Evolutionary conservation across 2,888 invertebrate genomes (phyloP), one percentile per base, ranked within the genome.

Genomic region (Sminthurinus aureus): DNA sequence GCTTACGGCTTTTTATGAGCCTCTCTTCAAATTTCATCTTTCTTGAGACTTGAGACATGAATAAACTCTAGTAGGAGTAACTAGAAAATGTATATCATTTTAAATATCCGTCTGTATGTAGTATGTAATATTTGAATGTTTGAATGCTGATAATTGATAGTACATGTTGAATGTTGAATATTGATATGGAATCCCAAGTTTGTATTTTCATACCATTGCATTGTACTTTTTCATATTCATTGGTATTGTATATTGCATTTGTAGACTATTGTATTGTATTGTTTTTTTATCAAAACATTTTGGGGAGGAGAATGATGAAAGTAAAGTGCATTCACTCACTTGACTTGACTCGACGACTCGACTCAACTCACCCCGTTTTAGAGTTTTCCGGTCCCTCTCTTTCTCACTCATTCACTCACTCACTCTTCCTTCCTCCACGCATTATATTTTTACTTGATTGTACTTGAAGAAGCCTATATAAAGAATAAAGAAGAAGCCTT

Each of bases 341-440:
- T 38, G 38, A 38, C 38, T 38, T 38, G 38, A 38, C 38, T 38
- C 6, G 38, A 38, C 26, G 38, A 38, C 38, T 38, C 6, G 38
- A 38, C 26, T 71, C 24, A 24, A 71, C 71, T 71, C 71, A 71
- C 71, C 71, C 71, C 71, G 24, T 69, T 69, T 69, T 11, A 11
- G 15, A n/a, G 67, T 69, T 69, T 69, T 69, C 67, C 67, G 67
- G 67, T 69, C 22, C 2, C 67, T 69, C 67, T 22, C 22, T 22
- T 67, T 67, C 67, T 18, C 67, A 13, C n/a, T n/a, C n/a, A 6
- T 67, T 67, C n/a, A 13, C n/a, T 67, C 67, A 13, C n/a, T n/a
- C 13, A 22, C 8, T 71, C 20, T 71, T 71, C 13, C 20, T 22
- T 15, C 11, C 13, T 71, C 71, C 12, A 38, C 6, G 38, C 38